Conservation (phyloP, 2,888 invertebrate species). For the Diaprepes abbreviatus region DNA sequence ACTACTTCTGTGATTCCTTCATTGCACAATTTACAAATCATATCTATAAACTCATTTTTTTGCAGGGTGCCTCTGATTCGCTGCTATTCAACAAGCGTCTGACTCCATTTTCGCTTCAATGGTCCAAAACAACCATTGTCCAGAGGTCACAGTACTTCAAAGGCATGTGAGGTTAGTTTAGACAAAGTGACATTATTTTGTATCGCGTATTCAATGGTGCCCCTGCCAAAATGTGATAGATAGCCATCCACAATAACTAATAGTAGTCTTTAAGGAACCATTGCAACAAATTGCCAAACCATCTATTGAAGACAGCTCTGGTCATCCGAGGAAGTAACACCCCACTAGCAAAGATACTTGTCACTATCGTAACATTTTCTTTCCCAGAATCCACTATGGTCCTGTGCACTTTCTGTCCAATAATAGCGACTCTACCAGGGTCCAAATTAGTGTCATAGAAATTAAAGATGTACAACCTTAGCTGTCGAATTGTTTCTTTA, state of each 20-base stretch:
- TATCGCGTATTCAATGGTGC: background rate
- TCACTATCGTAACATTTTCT: slow-evolving; percentile 5
- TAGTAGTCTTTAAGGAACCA: background rate
- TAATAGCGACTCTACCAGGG: slow-evolving; percentile 37
- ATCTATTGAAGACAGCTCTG: slow-evolving; percentile 43
- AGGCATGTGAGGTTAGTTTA: too few relatives aligned
- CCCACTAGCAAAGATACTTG: slow-evolving; percentile 33
- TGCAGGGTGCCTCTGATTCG: slow-evolving; percentile 35
- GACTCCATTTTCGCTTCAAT: too few relatives aligned
- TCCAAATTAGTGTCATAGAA: slow-evolving; percentile 50
- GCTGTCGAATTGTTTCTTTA: slow-evolving; percentile 32
- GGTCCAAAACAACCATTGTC: slow-evolving; percentile 49
- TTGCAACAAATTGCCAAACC: background rate
- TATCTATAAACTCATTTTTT: slow-evolving; percentile 22
- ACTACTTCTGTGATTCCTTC: slow-evolving; percentile 35
- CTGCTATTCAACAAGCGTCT: slow-evolving; percentile 48
- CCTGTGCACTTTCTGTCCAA: slow-evolving; percentile 30
- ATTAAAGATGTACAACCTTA: slow-evolving; percentile 49
- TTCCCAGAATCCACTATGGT: slow-evolving; percentile 18
- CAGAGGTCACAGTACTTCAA: slow-evolving; percentile 40
- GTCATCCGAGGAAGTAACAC: slow-evolving; percentile 47
- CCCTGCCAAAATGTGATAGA: background rate
- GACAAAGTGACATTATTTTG: background rate
- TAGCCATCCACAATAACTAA: background rate
- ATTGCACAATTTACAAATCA: slow-evolving; percentile 36